A percentile compares a stretch with the other conserved stretches of the same genome.
Evolutionary conservation across 2,888 invertebrate species (phyloP).

Genomic region (Drosophila rubida): DNA sequence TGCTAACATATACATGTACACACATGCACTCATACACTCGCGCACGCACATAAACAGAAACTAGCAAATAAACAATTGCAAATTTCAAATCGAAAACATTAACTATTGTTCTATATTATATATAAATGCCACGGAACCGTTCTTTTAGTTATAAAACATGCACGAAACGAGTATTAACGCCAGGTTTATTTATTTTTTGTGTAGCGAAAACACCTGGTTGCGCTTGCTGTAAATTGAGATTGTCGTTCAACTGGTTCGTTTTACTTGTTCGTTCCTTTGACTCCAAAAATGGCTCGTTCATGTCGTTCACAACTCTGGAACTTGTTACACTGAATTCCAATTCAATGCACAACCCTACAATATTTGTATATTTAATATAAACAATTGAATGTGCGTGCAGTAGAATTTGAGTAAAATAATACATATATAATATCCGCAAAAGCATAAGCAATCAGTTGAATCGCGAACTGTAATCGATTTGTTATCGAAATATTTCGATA

Average conservation of each 20-base stretch:
- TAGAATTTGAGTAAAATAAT: too few relatives aligned
- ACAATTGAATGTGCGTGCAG: neutral
- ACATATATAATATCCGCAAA: too few relatives aligned
- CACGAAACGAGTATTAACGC: conserved; percentile 4
- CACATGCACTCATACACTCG: conserved; percentile 24
- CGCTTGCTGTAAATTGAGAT: conserved; percentile 52
- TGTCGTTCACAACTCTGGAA: neutral
- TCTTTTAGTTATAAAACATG: neutral
- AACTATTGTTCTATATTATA: neutral
- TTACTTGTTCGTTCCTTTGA: conserved; percentile 12
- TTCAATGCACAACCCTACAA: neutral
- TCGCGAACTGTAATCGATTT: too few relatives aligned
- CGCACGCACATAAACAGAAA: conserved; percentile 17
- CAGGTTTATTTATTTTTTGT: conserved; percentile 30
- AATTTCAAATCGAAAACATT: neutral
- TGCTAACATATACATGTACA: conserved; percentile 26
- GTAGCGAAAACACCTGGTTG: conserved; percentile 52
- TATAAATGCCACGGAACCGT: neutral
- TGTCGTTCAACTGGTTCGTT: conserved; percentile 27
- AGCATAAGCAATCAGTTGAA: too few relatives aligned
- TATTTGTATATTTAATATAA: neutral
- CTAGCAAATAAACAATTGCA: conserved; percentile 32
- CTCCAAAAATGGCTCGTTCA: neutral
- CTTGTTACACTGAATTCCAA: neutral
- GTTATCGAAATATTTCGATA: conserved; percentile 23